Evolutionary conservation across 2,797 vertebrate species (phyloP).

Genomic region (Phataginus tricuspis): DNA sequence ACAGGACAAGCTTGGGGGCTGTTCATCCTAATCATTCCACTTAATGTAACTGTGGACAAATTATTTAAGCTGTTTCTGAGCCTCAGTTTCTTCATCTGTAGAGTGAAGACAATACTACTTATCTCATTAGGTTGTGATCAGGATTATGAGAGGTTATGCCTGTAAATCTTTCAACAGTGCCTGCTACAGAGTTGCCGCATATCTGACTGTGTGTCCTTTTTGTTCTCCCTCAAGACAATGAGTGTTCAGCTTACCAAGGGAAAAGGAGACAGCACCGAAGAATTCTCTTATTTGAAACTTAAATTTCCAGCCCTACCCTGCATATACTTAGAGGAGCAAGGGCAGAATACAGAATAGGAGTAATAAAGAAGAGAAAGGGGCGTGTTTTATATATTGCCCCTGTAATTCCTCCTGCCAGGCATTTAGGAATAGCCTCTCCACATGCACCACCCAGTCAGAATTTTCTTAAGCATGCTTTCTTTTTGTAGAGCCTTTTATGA

Average conservation of each 20-base stretch:
- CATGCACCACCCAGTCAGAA: neutral
- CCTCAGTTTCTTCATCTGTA: slow-evolving; percentile 36
- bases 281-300: neutral
- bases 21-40: neutral
- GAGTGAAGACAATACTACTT: neutral
- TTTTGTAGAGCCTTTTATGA: neutral
- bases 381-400: neutral
- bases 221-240: slow-evolving; percentile 21
- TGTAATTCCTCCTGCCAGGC: neutral
- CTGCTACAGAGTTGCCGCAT: neutral
- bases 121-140: neutral
- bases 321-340: neutral
- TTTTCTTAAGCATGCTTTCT: neutral
- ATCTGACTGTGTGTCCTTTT: neutral
- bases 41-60: neutral
- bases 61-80: neutral
- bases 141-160: neutral
- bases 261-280: neutral
- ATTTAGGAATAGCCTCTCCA: neutral
- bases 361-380: neutral
- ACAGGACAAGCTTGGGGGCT: neutral
- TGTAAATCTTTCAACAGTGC: slow-evolving; percentile 32
- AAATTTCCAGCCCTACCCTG: neutral
- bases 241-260: neutral
- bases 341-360: neutral